Base-by-base conservation (phyloP, 2,113 vertebrate species). In the Syngnathus floridae region DNA sequence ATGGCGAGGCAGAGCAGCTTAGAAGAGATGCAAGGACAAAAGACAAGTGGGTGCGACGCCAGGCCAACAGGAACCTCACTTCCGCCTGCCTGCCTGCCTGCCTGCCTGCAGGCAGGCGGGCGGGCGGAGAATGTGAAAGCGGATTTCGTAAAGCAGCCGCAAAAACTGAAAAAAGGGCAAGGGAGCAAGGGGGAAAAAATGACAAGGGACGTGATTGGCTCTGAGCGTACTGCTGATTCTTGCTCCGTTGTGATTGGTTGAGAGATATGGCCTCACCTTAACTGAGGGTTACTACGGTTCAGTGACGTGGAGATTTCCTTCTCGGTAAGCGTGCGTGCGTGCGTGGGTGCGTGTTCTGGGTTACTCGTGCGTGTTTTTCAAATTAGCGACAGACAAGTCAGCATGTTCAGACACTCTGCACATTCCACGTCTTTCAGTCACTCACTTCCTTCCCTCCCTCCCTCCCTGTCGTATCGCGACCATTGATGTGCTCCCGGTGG, bases 251-350 rank as follows among this genome's bases (percentile, higher is more conserved):
- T 81, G 84, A 90, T 90, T 89, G 89, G 89, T 70, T 77, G 73
- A 77, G 75, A 75, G 80, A 73, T 72, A 84, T 89, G 86, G 89
- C 68, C 85, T 90, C 80, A 88, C 89, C 86, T 90, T 90, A 76
- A 78, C 71, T 75, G 60, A 78, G 82, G 87, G 87, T 89, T 88
- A 90, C 83, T 88, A 35, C 38, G 81, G 89, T 89, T 90, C 87
- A 86, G 2, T 86, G 86, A 86, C 86, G 80, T 21, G 58, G 73
- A 72, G 67, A 55, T 72, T 77, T 76, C 40, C 12, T 40, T 46
- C 43, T 40, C 40, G 38, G 36, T 71, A 51, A 1, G 38, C 19
- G 45, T 36, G 49, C 57, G 55, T 49, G 19, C 26, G 54, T 52
- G 36, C 67, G 55, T 2, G 38, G 13, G 49, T 36, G 49, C 57